Base-by-base conservation (phyloP, 2,888 invertebrate species). In the Cataglyphis rosenhaueri region DNA sequence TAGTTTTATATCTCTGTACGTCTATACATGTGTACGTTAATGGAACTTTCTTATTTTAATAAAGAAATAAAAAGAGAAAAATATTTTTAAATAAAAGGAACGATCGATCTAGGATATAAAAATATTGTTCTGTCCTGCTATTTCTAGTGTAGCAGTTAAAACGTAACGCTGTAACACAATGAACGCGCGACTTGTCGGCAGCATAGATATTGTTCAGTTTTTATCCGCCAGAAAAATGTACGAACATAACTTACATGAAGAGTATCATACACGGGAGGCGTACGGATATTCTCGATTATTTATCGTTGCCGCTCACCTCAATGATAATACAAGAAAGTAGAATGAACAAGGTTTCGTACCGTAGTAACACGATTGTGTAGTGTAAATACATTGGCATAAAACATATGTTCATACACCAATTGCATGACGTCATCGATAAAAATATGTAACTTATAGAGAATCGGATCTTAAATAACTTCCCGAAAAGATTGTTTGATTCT, bases 131-230 rank as follows among this genome's bases (percentile, higher is more conserved):
- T 3, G 52, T 35, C 15, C 65, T 12, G n/a, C n/a, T 38, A 18
- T 48, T 79, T 32, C 59, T 65, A 18, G 65, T 15, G 18, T 9
- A 52, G 59, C 78, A 21, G 70, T 61, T 79, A 79, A 52, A 52
- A 70, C 70, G 21, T 32, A 55, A 55, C 76, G 32, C 21, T 9
- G 66, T 29, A 57, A 59, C 59, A 70, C 78, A 79, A 79, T 79
- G 78, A 57, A 70, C 78, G 59, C 78, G 59, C 70, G 78, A 70
- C 44, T 70, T 32, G 78, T 70, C 78, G 10, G 48, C 59, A 29
- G 70, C 68, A 32, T 44, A 61, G 78, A 59, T 70, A 79, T 79
- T 79, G 78, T 79, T 79, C 78, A 61, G 78, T 70, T 61, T 79
- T 79, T 70, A 79, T 79, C 70, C 44, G 32, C 59, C 44, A 59